phyloP scores from a whole-genome alignment of 2,888 invertebrate genomes.

The Ramazzottius varieornatus region DNA sequence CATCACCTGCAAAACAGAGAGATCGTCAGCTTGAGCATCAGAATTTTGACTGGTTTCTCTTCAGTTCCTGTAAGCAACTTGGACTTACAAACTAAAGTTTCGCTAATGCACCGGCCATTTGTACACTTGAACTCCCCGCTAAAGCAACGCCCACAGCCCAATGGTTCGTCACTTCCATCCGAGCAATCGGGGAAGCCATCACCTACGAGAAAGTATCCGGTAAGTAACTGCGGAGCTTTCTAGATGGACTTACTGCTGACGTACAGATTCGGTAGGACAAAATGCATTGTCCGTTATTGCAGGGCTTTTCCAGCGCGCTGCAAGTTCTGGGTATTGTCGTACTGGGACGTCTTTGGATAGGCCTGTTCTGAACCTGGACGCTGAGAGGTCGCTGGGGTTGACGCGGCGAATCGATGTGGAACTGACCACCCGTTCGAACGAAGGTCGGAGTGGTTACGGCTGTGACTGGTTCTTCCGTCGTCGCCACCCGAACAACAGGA shows the following conservation, averaged over 20 bases:
- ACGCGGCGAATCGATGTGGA: neutral
- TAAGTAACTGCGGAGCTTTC: neutral
- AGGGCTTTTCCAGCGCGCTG: neutral
- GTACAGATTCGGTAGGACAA: neutral
- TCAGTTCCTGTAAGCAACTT: neutral
- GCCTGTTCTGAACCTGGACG: neutral
- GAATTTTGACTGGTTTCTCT: neutral
- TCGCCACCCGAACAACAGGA: neutral
- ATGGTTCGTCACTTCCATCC: neutral
- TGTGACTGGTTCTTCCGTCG: neutral
- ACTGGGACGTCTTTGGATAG: neutral
- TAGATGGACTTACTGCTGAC: neutral
- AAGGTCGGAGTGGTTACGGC: neutral
- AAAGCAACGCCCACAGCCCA: constrained; percentile 2
- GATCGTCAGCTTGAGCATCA: neutral
- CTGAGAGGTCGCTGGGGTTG: neutral
- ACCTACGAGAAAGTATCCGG: neutral
- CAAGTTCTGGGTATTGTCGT: neutral
- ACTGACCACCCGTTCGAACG: neutral
- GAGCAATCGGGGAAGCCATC: constrained; percentile 1
- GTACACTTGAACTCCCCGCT: constrained; percentile 1
- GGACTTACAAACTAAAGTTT: constrained; percentile 1
- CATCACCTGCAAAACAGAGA: neutral
- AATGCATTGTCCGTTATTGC: constrained; percentile 3
- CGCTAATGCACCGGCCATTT: neutral